Evolutionary conservation across 2,113 vertebrate genomes (phyloP), one percentile per base, ranked within the genome.

Genomic region (Sphyrna mokarran): DNA sequence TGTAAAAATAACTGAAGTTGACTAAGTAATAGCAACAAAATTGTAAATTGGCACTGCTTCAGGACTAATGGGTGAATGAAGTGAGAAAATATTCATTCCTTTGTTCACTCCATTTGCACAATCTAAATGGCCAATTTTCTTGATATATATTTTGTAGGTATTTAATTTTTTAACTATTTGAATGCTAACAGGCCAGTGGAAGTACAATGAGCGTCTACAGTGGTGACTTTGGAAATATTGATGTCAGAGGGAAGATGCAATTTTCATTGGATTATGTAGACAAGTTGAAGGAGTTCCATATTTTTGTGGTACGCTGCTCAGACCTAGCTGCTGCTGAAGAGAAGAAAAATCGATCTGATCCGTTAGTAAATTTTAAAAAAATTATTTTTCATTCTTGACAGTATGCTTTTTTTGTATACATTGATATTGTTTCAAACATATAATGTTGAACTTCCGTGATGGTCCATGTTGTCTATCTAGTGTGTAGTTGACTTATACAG

Each of bases 201-300:
- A 99, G 98, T 95, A 97, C 98, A 14, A 98, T 98, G 97, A 99
- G 98, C 95, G 97, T 99, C 96, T 98, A 97, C 9, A 98, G 97
- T 6, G 97, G 97, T 95, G 98, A 99, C 96, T 98, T 98, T 3
- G 98, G 98, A 83, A 98, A 98, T 18, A 96, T 98, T 54, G 98
- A 98, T 9, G 97, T 99, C 58, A 98, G 98, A 96, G 99, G 99
- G 58, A 98, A 96, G 95, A 97, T 99, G 86, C 98, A 99, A 96
- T 98, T 99, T 96, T 98, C 98, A 18, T 94, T 99, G 6, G 98
- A 98, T 97, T 99, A 99, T 22, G 98, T 98, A 95, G 98, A 98
- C 80, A 98, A 98, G 96, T 97, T 99, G 93, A 97, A 97, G 0
- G 99, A 99, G 96, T 97, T 99, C 86, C 99, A 99, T 58, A 96